phyloP scores from a whole-genome alignment of 2,113 vertebrate species.

The Heterochromis multidens region DNA sequence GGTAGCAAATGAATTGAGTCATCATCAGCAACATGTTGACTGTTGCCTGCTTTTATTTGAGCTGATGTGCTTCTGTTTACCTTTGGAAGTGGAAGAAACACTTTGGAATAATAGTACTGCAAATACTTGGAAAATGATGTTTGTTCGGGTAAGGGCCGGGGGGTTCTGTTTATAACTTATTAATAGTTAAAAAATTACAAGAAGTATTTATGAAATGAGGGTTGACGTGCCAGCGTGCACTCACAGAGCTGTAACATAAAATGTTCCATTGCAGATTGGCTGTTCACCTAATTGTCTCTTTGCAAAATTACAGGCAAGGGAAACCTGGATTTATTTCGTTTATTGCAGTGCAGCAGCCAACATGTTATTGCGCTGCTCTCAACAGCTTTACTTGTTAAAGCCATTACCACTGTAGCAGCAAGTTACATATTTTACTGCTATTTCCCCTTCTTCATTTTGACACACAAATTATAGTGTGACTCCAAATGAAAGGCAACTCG shows the following conservation, averaged over 20 bases:
- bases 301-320: constrained; percentile 10
- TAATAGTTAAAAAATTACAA: not conserved
- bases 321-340: constrained; percentile 31
- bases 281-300: constrained; percentile 29
- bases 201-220: not conserved
- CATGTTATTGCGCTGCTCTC: constrained; percentile 29
- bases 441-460: not conserved
- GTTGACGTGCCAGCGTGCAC: not conserved
- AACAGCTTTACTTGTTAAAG: constrained; percentile 25
- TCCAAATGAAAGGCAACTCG: not conserved
- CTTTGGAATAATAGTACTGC: not conserved
- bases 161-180: not conserved
- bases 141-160: not conserved
- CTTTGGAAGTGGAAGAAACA: not conserved
- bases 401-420: not conserved
- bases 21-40: not conserved
- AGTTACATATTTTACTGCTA: not conserved
- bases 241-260: not conserved
- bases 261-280: constrained; percentile 7
- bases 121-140: not conserved
- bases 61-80: not conserved
- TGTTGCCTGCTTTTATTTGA: not conserved
- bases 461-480: not conserved
- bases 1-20: not conserved
- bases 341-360: constrained; percentile 8